Evolutionary conservation across 37 sponge, comb jelly and placozoan species (phyloP).

Genomic region (Hexactinellida sp.): DNA sequence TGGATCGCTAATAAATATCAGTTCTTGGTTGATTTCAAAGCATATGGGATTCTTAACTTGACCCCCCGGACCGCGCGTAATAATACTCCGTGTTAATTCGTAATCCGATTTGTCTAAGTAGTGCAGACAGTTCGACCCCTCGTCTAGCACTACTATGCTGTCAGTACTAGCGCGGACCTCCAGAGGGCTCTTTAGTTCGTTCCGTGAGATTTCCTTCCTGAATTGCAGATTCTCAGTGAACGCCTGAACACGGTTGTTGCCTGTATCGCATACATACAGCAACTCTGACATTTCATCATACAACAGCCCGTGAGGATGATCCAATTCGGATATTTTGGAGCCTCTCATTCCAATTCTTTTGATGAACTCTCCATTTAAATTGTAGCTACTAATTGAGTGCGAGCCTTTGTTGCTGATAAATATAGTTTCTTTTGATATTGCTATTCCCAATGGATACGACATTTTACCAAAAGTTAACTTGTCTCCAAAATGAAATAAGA

Average conservation of each 20-base stretch:
- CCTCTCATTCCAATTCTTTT: not conserved
- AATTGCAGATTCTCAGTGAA: not conserved
- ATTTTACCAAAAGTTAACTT: not conserved
- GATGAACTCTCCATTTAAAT: not conserved
- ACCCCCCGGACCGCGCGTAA: not conserved
- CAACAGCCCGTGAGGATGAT: not conserved
- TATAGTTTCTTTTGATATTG: not conserved
- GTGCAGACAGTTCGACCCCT: not conserved
- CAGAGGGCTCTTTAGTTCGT: not conserved
- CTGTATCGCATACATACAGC: not conserved
- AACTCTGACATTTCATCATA: not conserved
- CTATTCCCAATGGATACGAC: not conserved
- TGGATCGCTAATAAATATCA: not conserved
- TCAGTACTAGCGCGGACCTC: not conserved
- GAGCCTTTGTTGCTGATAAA: not conserved
- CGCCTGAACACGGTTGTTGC: not conserved
- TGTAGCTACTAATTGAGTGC: not conserved
- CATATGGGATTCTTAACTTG: not conserved
- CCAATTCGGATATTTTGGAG: not conserved
- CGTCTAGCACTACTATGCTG: not conserved
- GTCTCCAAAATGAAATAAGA: not conserved
- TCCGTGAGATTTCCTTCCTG: not conserved
- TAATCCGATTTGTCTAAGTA: not conserved
- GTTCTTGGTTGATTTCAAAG: not conserved
- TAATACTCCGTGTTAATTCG: not conserved